Evolutionary conservation across 2,888 invertebrate genomes (phyloP), one percentile per base, ranked within the genome.

Genomic region (Brassicogethes aeneus): DNA sequence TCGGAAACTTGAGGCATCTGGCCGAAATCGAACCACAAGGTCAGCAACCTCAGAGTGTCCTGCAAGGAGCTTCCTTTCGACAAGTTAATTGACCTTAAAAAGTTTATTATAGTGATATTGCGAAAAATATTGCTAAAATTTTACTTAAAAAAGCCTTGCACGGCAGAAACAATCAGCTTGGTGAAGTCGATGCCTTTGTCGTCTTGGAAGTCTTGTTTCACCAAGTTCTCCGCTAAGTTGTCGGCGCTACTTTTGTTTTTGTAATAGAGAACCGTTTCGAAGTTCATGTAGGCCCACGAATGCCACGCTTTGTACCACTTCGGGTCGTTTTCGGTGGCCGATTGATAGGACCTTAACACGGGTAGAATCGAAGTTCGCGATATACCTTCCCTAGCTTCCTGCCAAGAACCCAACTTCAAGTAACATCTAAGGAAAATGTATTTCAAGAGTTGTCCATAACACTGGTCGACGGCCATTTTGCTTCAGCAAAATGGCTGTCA

Each of bases 251-350:
- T 67, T 49, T 56, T 60, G 42, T 57, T 62, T 57, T 77, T 77
- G 50, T 77, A 77, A 53, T 76, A 76, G 2, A 78, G 60, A 5
- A 93, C 90, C 0, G 95, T 90, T 69, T 96, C 94, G 61, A 94
- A 99, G 70, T 97, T 96, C 80, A 94, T 94, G 60, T 93, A 93
- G 0, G 97, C 99, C 81, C 91, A 94, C 1, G 93, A 83, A 67
- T 99, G 97, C 96, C 97, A 99, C 0, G 97, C 97, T 71, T 92
- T 92, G 65, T 92, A 92, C 93, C 96, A 97, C 39, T 82, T 80
- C 1, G 82, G 76, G 55, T 93, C 87, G 50, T 86, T 79, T 47
- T 84, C 81, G 0, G 89, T 91, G 0, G 94, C 91, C n/a, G 81
- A 74, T 23, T 78, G 74, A 64, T 89, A 94, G 61, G 85, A 87